phyloP scores from a whole-genome alignment of 2,113 vertebrate genomes.

The Odocoileus hemionus region DNA sequence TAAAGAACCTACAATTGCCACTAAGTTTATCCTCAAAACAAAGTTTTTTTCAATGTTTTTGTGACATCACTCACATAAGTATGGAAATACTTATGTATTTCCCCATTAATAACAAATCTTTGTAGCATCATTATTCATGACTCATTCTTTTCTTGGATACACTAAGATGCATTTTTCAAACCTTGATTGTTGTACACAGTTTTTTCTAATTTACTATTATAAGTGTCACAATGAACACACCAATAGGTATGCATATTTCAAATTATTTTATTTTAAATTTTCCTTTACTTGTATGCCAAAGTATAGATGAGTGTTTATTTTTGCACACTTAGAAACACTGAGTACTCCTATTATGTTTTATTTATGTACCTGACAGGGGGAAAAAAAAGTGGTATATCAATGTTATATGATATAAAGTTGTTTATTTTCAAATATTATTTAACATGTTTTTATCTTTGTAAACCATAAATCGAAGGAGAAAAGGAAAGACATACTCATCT shows the following conservation, averaged over 20 bases:
- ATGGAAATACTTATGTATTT: not conserved
- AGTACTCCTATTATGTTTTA: not conserved
- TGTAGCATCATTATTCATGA: not conserved
- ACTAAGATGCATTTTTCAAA: not conserved
- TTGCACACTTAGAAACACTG: not conserved
- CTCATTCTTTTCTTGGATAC: not conserved
- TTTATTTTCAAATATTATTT: not conserved
- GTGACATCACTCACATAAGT: not conserved
- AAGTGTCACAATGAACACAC: not conserved
- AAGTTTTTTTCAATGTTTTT: not conserved
- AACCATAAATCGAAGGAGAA: not conserved
- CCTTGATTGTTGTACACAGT: not conserved
- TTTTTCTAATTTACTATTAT: not conserved
- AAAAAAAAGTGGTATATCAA: not conserved
- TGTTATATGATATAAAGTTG: not conserved
- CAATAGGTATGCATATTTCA: not conserved
- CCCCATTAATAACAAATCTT: not conserved
- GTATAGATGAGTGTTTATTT: not conserved
- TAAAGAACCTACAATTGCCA: not conserved
- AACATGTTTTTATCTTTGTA: not conserved
- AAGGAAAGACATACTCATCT: not conserved
- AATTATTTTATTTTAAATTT: not conserved
- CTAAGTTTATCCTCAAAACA: not conserved
- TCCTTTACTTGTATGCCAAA: not conserved
- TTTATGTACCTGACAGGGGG: not conserved